Evolutionary conservation across 2,888 invertebrate species (phyloP).

Genomic region (Pandemis corylana): DNA sequence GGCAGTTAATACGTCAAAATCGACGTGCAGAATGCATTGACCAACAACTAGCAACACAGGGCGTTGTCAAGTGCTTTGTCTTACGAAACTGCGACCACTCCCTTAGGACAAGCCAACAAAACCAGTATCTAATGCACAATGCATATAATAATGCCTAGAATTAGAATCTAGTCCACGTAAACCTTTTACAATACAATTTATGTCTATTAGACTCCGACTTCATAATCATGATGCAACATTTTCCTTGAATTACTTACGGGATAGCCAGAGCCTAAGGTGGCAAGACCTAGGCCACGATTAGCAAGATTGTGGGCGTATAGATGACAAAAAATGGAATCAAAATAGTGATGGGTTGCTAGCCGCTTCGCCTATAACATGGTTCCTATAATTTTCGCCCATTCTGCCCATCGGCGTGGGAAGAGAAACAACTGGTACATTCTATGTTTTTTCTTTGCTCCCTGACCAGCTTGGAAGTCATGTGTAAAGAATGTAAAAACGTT

Average conservation of each 20-base stretch:
- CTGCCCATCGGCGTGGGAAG: too few relatives aligned
- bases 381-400: too few relatives aligned
- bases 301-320: too few relatives aligned
- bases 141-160: conserved; percentile 1
- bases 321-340: too few relatives aligned
- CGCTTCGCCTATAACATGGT: too few relatives aligned
- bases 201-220: neutral
- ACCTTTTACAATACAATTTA: neutral
- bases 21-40: neutral
- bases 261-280: too few relatives aligned
- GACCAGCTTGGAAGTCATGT: too few relatives aligned
- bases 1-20: neutral
- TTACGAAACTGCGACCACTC: conserved; percentile 11
- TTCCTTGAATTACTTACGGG: neutral
- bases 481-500: too few relatives aligned
- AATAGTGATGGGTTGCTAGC: too few relatives aligned
- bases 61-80: conserved; percentile 23
- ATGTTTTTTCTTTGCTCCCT: too few relatives aligned
- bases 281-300: too few relatives aligned
- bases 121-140: conserved; percentile 6
- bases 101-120: neutral
- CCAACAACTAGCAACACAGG: neutral
- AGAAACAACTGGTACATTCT: too few relatives aligned
- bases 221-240: neutral
- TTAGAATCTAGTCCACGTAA: neutral